A percentile compares a stretch with the other conserved stretches of the same genome.
Evolutionary conservation across 2,113 vertebrate species (phyloP).

Genomic region (Hypomesus transpacificus): DNA sequence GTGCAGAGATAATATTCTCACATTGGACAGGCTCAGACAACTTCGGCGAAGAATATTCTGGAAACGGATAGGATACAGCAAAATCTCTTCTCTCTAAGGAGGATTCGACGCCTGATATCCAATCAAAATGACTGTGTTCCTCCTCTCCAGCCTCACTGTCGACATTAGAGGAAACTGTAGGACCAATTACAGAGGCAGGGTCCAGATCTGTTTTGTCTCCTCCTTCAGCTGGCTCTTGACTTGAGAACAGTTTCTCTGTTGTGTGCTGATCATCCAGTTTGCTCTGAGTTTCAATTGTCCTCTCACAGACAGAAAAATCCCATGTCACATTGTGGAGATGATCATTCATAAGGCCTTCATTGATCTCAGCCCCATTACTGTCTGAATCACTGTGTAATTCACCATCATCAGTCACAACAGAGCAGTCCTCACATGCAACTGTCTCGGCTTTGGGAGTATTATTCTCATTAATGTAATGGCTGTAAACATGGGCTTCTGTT

Average conservation of each 20-base stretch:
- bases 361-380: constrained; percentile 22
- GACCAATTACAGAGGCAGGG: constrained; percentile 54
- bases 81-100: constrained; percentile 25
- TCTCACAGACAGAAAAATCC: constrained; percentile 27
- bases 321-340: constrained; percentile 20
- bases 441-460: background rate
- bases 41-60: background rate
- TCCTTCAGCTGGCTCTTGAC: constrained; percentile 39
- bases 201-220: constrained; percentile 54
- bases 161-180: constrained; percentile 49
- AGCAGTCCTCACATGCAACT: constrained; percentile 29
- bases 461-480: constrained; percentile 23
- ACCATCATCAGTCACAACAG: constrained; percentile 22
- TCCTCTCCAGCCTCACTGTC: constrained; percentile 35
- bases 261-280: constrained; percentile 38
- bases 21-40: background rate
- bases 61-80: background rate
- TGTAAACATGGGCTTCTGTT: constrained; percentile 45
- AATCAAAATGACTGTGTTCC: constrained; percentile 32
- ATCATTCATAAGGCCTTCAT: constrained; percentile 18
- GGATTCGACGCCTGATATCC: constrained; percentile 36
- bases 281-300: constrained; percentile 32
- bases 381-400: constrained; percentile 27
- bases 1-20: constrained; percentile 20
- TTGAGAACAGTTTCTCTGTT: constrained; percentile 46